Conservation (phyloP, 2,888 invertebrate species). For the Phyllotreta cruciferae region DNA sequence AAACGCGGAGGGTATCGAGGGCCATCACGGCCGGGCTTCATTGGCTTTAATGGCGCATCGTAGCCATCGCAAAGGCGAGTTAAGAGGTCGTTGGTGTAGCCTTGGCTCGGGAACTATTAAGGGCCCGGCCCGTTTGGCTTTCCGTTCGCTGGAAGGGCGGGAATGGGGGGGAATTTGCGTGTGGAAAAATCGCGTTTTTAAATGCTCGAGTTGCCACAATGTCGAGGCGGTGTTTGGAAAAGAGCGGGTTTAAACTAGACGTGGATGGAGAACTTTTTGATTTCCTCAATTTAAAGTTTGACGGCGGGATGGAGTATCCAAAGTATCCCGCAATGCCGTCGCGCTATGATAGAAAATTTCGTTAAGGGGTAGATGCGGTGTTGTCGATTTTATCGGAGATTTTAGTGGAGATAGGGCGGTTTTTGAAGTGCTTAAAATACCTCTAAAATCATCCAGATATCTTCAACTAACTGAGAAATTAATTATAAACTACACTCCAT, state of each 20-base stretch:
- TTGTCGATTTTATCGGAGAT: too few species aligned
- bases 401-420: too few species aligned
- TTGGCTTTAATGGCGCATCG: slow-evolving; percentile 55
- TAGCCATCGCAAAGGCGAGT: slow-evolving; percentile 54
- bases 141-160: slow-evolving; percentile 19
- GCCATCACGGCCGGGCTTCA: slow-evolving; percentile 47
- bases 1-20: slow-evolving; percentile 28
- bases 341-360: slow-evolving; percentile 45
- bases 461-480: too few species aligned
- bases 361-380: not conserved
- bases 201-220: too few species aligned
- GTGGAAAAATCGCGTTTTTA: too few species aligned
- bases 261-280: slow-evolving; percentile 49
- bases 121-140: slow-evolving; percentile 31
- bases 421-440: too few species aligned
- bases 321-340: slow-evolving; percentile 53
- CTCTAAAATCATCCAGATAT: too few species aligned
- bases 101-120: slow-evolving; percentile 51
- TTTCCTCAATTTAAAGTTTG: slow-evolving; percentile 53
- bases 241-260: slow-evolving; percentile 29
- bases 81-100: slow-evolving; percentile 51
- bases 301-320: slow-evolving; percentile 54
- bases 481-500: too few species aligned
- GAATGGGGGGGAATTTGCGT: not conserved
- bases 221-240: too few species aligned